phyloP scores from a whole-genome alignment of 1,140 invertebrate genomes.

The Mylabris phalerata region DNA sequence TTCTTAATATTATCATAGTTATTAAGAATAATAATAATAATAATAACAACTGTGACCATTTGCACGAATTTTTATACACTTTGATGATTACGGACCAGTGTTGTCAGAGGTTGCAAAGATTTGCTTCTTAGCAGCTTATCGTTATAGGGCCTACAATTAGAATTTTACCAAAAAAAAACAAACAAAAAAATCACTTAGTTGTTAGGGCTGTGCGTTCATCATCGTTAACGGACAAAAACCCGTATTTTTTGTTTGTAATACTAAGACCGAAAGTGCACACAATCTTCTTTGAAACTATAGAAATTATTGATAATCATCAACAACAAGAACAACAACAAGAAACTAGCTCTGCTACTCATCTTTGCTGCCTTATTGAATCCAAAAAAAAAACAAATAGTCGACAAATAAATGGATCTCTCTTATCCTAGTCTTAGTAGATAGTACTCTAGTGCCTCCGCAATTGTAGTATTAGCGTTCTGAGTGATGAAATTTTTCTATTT shows the following conservation, averaged over 20 bases:
- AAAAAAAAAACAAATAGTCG: slow-evolving; percentile 31
- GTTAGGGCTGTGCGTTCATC: slow-evolving; percentile 9
- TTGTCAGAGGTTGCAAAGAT: slow-evolving; percentile 14
- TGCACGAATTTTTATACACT: slow-evolving; percentile 16
- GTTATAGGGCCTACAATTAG: slow-evolving; percentile 17
- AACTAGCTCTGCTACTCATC: slow-evolving; percentile 32
- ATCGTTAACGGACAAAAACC: background rate
- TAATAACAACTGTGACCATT: slow-evolving; percentile 5
- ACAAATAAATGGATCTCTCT: slow-evolving; percentile 36
- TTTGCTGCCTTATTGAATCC: slow-evolving; percentile 38
- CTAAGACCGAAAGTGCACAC: background rate
- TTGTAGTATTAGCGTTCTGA: slow-evolving; percentile 34
- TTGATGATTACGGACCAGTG: slow-evolving; percentile 20
- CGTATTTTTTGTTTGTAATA: slow-evolving; percentile 1
- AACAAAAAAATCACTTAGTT: slow-evolving; percentile 13
- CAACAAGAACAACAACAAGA: background rate
- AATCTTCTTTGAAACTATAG: background rate
- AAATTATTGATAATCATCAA: background rate
- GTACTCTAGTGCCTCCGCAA: slow-evolving; percentile 40
- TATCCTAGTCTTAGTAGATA: slow-evolving; percentile 31
- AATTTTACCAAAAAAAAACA: too few relatives aligned
- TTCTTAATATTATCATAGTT: too few relatives aligned
- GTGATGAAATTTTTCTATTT: slow-evolving; percentile 6
- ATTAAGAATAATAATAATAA: too few relatives aligned
- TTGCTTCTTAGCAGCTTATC: slow-evolving; percentile 25